phyloP scores from a whole-genome alignment of 2,113 vertebrate genomes.

The Blennius ocellaris region DNA sequence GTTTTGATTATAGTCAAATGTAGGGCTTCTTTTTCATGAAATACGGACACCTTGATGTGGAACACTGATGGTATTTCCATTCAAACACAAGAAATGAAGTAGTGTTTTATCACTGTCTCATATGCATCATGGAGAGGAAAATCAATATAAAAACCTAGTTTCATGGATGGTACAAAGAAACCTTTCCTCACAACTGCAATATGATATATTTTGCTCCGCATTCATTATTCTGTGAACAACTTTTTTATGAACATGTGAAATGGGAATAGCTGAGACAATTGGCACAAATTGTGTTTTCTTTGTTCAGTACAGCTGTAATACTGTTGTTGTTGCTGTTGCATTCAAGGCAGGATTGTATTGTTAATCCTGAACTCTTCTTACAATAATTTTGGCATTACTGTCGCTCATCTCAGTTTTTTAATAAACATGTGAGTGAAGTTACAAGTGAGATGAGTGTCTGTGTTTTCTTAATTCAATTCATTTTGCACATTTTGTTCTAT shows the following conservation, averaged over 20 bases:
- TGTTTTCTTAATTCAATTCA: too few relatives aligned
- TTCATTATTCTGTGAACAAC: neutral
- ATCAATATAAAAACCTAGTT: neutral
- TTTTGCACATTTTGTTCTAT: too few relatives aligned
- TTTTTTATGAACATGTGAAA: too few relatives aligned
- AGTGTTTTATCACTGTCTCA: neutral
- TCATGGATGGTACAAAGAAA: neutral
- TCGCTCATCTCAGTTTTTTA: neutral
- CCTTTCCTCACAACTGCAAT: neutral
- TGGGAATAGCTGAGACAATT: neutral
- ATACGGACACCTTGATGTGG: neutral
- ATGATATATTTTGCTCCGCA: neutral
- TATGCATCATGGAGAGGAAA: neutral
- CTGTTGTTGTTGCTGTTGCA: neutral
- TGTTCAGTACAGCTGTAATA: neutral
- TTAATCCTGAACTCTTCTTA: neutral
- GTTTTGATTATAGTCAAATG: too few relatives aligned
- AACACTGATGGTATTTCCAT: neutral
- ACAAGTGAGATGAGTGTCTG: neutral
- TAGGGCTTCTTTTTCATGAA: neutral
- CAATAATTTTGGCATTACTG: neutral
- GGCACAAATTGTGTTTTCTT: constrained; percentile 8
- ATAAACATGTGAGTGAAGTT: neutral
- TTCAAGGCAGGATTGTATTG: neutral
- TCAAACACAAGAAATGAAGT: neutral